Base-by-base conservation (phyloP, 2,113 vertebrate genomes). In the Corynorhinus townsendii region DNA sequence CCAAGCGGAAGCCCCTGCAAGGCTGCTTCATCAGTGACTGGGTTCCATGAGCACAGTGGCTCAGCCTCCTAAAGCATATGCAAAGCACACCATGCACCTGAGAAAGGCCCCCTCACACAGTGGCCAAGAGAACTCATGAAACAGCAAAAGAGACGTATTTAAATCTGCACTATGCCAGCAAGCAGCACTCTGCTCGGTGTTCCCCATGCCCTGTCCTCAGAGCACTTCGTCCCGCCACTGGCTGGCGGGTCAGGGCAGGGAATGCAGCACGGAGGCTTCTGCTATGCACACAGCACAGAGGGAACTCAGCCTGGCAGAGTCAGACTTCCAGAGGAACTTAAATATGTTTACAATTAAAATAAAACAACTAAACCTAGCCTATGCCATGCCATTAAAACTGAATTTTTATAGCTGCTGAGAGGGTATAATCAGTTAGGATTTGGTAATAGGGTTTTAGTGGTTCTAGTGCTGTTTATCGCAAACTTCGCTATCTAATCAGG, bases 401-500 rank as follows among this genome's bases (percentile, higher is more conserved):
- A 75, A 81, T 82, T 85, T 90, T 77, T 75, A 80, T 72, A 94
- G 91, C 89, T 91, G 82, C 94, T 85, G 28, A 81, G 45, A 40
- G 43, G 22, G 40, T 49, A 49, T 38, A 28, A 72, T 75, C 54
- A 82, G 95, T 56, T 80, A 87, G 91, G 87, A 64, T 49, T 75
- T 1, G 59, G 30, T n/a, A 30, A 91, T 40, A 89, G 87, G 90
- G 94, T 43, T 97, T 95, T 95, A 96, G 97, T 92, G 94, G 96
- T 89, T 97, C 88, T 95, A 83, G 89, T 98, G 96, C 95, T 96
- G 72, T 97, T 91, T 97, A 96, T 95, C 82, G 77, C 47, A 80
- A 93, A 97, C 91, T 97, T 73, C 43, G 72, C 96, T 96, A 81
- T 97, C 90, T 91, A 93, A 97, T 96, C 96, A 91, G 93, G 90